Evolutionary conservation across 1,140 invertebrate genomes (phyloP), one percentile per base, ranked within the genome.

Genomic region (Chelonus insularis): DNA sequence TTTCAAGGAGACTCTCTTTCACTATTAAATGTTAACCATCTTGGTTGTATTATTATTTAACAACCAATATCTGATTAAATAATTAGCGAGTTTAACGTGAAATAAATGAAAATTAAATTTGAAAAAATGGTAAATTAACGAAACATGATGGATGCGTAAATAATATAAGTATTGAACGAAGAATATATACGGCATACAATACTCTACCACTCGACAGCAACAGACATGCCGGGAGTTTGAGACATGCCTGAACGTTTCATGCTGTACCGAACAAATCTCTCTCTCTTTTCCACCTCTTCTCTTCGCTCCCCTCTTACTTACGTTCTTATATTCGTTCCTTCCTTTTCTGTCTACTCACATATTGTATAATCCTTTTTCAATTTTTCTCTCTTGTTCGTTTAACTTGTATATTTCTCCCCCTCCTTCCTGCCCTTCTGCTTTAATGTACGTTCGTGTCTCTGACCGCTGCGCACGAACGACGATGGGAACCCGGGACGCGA

Each of bases 151-250:
- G 7, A 43, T 14, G 16, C 16, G 14, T 1, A 5, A 34, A 23
- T n/a, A 20, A 23, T 16, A 37, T 18, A 25, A 41, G 14, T 34
- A 52, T 34, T 12, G 48, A 59, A 59, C 45, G 9, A 43, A 50
- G 36, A 57, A 59, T 11, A 20, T 18, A 29, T 29, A 29, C 25
- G 29, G 39, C 47, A 29, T 43, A 51, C 50, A 12, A 60, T 20
- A 60, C 34, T 23, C 37, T 34, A 52, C 57, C 69, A 75, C 68
- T 68, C 69, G 68, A 65, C 69, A 74, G 67, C 73, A 72, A 73
- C 69, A 69, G 75, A 68, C 75, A 79, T 76, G 74, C 71, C 66
- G 73, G 69, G 73, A 71, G 70, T 74, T 76, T 71, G 75, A 72
- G 65, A 76, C 76, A 77, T 78, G 76, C 75, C 72, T 72, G 73